Base-by-base conservation (phyloP, 2,888 invertebrate genomes). In the Saturnia pavonia region DNA sequence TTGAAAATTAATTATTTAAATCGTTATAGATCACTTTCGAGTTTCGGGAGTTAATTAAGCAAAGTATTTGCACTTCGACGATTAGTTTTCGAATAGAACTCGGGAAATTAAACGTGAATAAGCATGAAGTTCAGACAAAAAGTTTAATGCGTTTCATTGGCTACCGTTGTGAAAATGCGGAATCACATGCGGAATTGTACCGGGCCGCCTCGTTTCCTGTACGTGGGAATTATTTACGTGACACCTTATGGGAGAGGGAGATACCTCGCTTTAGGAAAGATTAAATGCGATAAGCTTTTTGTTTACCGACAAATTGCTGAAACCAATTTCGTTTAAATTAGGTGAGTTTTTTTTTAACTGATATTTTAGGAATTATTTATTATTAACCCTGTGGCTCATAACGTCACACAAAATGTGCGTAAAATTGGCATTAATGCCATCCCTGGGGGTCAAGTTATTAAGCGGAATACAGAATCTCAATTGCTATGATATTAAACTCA, bases 71-170 rank as follows among this genome's bases (percentile, higher is more conserved):
- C 82, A 85, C 80, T 86, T 86, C 84, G 80, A 83, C 82, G 82
- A 86, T 88, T 88, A 88, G 83, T 88, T 86, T 82, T 81, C 85
- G 83, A 88, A 89, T 90, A 87, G 86, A 88, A 91, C 90, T 89
- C 79, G 84, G 86, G 82, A 88, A 91, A 91, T 91, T 88, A 90
- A 87, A 87, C 86, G 83, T 84, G 85, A 88, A 89, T 86, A 85
- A 85, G 86, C 81, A 78, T 76, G 78, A 81, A 80, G 72, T 77
- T 74, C 74, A 77, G 78, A 85, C 85, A 91, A 91, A 92, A 92
- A 92, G 88, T 91, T 91, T 84, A 91, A 91, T 89, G 87, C 84
- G 83, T 82, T 82, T 81, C 81, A 79, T 81, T 84, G 84, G 80
- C 83, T 85, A 6, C 85, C 82, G 82, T 87, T 84, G 89, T 83